Evolutionary conservation across 2,888 invertebrate genomes (phyloP), one percentile per base, ranked within the genome.

Genomic region (Macropis europaea): DNA sequence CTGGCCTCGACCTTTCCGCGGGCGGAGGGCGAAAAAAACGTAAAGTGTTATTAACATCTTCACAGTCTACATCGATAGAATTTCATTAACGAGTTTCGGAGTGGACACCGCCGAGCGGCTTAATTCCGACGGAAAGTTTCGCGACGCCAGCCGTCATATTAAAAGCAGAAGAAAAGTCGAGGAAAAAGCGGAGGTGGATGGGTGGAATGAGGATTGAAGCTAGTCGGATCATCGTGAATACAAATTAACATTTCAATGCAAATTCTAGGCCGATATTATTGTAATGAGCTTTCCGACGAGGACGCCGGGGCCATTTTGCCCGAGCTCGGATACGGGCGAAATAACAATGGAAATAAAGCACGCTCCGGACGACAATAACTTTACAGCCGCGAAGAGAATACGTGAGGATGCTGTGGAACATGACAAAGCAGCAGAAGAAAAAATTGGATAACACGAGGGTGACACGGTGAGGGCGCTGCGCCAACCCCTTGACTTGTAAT

Each of bases 31-130:
- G 11, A 34, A 28, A 54, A 50, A 34, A 34, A 56, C 22, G 43
- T 17, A 17, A 22, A 57, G 45, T 67, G 45, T 74, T 77, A 77
- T 75, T 74, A 77, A 79, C 70, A 64, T 61, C 54, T 57, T 34
- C 50, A 52, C 60, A 28, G 64, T 40, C 45, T 57, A 36, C 67
- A 71, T 79, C 79, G 79, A 79, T 71, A 59, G 77, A 77, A 79
- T 77, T 75, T 75, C 67, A 77, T 79, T 77, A 77, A 79, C 79
- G 75, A 64, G 50, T 70, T 70, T 67, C 79, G 63, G 71, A 74
- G 62, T 71, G 61, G 57, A 52, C 56, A 63, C 54, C 74, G 62
- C 32, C 26, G 47, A 48, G 66, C 48, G 62, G 56, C 74, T 77
- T 78, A 77, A 77, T 79, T 75, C 53, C 62, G n/a, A 17, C 28